These are phyloP conservation scores for Megathymus violae DNA, from an alignment of 1,140 invertebrate genomes.

Conservation along the genomic window DNA sequence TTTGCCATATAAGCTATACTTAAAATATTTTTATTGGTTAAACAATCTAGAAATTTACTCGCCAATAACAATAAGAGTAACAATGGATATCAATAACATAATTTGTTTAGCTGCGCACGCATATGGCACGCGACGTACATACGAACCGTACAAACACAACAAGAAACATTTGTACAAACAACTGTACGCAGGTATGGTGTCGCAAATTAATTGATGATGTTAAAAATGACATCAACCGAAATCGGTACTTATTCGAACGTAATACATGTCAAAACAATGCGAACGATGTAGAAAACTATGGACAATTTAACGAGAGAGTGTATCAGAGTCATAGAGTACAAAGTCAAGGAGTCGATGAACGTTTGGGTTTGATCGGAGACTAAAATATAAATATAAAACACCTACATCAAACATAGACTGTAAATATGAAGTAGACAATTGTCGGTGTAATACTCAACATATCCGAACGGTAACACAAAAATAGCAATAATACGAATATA, in stretches of 20 bases:
- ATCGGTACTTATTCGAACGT: background rate
- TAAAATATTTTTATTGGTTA: no score
- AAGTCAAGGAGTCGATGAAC: conserved; percentile 21
- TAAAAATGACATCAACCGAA: background rate
- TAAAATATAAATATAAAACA: no score
- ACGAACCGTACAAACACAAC: conserved; percentile 6
- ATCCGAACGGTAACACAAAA: no score
- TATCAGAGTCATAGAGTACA: conserved; percentile 5
- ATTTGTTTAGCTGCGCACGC: conserved; percentile 11
- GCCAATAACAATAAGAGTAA: background rate
- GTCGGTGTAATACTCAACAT: background rate
- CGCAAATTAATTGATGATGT: background rate
- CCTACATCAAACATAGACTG: no score
- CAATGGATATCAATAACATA: background rate
- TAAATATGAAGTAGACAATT: background rate
- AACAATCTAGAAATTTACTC: background rate
- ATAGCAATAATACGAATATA: no score
- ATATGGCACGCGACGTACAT: conserved; percentile 11
- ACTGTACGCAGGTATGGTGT: conserved; percentile 9
- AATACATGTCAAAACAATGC: background rate
- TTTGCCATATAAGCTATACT: no score
- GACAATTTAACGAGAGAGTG: background rate
- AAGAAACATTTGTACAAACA: conserved; percentile 18
- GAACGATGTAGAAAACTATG: conserved; percentile 2
- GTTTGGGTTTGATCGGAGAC: background rate